Base-by-base conservation (phyloP, 2,113 vertebrate genomes). In the Heterotilapia buettikoferi region DNA sequence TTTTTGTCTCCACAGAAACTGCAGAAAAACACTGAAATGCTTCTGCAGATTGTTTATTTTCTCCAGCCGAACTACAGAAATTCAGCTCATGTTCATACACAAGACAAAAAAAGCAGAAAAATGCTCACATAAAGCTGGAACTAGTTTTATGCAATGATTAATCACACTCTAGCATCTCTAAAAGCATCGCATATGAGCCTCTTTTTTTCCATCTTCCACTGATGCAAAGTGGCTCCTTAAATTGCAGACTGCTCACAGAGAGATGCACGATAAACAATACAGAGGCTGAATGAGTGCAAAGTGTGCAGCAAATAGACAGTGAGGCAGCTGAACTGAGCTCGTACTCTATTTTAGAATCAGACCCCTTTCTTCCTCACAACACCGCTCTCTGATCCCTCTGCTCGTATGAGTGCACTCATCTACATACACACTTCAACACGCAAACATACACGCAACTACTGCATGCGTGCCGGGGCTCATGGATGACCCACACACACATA, bases 271-370 rank as follows among this genome's bases (percentile, higher is more conserved):
- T 90, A 79, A 91, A 89, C 89, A 90, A 84, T 38, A 82, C 80
- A 29, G 54, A 87, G 82, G 71, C 85, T 86, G 84, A 90, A 61
- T 87, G 90, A 91, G 84, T 84, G 86, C 90, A 89, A 84, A 91
- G 82, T 68, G 86, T 85, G 91, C 89, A 40, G 90, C 82, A 80
- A 38, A 79, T 38, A 86, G 83, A 80, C 80, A 68, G 83, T 6
- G 24, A 89, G 73, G 54, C 85, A 89, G 86, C 85, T 57, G 59
- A 91, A 84, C 86, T 63, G 79, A 86, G 87, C 85, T 73, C 3
- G 10, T 63, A 80, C 85, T 86, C 89, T 92, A 91, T 91, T 93
- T 92, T 89, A 83, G 79, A 92, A 80, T 81, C 79, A 54, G 86
- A 94, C 80, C 73, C 57, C 61, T 89, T 86, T 85, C 68, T 82